Percentiles rank a stretch among this genome's conserved stretches.
Evolutionary conservation across 1,140 invertebrate genomes (phyloP).

Genomic region (Drosophila pectinifera): DNA sequence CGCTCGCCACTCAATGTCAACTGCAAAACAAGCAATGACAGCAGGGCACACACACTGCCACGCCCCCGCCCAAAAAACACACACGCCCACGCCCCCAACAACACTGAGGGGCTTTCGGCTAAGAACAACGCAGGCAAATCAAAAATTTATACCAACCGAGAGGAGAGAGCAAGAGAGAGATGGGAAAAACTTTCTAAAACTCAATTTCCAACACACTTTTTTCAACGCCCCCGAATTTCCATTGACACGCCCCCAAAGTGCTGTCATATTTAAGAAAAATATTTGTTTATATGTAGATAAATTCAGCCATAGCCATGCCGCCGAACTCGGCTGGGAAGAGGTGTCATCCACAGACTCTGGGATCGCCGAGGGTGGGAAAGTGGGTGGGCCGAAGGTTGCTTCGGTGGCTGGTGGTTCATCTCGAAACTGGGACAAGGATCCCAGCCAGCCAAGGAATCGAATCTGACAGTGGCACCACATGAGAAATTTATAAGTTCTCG

Average conservation of each 20-base stretch:
- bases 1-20: constrained; percentile 76
- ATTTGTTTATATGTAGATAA: constrained; percentile 81
- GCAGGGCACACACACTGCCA: constrained; percentile 60
- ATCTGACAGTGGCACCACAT: constrained; percentile 39
- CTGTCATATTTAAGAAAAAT: constrained; percentile 80
- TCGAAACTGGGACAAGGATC: constrained; percentile 45
- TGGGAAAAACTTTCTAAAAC: constrained; percentile 71
- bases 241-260: constrained; percentile 68
- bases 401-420: constrained; percentile 15
- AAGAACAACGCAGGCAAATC: constrained; percentile 60
- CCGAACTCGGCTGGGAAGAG: constrained; percentile 31
- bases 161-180: constrained; percentile 4
- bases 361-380: constrained; percentile 29
- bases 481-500: constrained; percentile 73
- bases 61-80: constrained; percentile 28
- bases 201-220: constrained; percentile 70
- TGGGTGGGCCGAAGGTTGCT: constrained; percentile 20
- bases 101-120: constrained; percentile 40
- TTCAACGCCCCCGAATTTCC: constrained; percentile 55
- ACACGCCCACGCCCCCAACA: constrained; percentile 26
- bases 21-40: constrained; percentile 79
- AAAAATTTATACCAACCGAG: constrained; percentile 25
- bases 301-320: constrained; percentile 43
- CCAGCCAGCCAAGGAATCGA: constrained; percentile 33
- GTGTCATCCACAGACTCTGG: constrained; percentile 63